A percentile compares a stretch with the other conserved stretches of the same genome.
Evolutionary conservation across 2,113 vertebrate genomes (phyloP).

Genomic region (Hippolais icterina): DNA sequence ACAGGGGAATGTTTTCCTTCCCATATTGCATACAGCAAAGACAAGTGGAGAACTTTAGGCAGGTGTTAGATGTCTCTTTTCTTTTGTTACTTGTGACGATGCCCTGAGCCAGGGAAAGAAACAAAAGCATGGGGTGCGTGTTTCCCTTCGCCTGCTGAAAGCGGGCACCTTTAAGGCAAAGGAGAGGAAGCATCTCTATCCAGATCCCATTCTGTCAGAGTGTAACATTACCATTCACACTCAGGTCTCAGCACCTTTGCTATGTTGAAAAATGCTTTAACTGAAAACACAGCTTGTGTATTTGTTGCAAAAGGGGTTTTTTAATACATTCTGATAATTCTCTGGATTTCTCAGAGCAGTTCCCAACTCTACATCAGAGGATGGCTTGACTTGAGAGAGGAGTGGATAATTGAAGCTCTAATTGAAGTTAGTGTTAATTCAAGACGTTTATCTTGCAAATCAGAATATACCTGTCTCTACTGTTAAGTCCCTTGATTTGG

Average conservation of each 20-base stretch:
- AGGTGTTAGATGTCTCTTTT: not conserved
- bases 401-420: not conserved
- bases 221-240: not conserved
- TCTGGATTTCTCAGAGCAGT: not conserved
- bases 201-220: not conserved
- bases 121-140: not conserved
- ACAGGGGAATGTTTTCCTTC: not conserved
- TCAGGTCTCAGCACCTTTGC: not conserved
- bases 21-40: not conserved
- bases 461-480: not conserved
- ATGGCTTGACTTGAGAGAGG: not conserved
- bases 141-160: not conserved
- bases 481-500: not conserved
- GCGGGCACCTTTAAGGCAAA: not conserved
- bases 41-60: not conserved
- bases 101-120: not conserved
- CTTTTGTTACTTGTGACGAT: not conserved
- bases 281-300: not conserved
- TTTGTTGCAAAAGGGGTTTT: not conserved
- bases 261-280: not conserved
- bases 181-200: not conserved
- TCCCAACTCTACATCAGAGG: not conserved
- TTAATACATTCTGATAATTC: not conserved
- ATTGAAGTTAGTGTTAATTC: not conserved
- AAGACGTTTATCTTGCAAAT: not conserved